Conservation (phyloP, 1,140 invertebrate species). For the Penaeus chinensis region DNA sequence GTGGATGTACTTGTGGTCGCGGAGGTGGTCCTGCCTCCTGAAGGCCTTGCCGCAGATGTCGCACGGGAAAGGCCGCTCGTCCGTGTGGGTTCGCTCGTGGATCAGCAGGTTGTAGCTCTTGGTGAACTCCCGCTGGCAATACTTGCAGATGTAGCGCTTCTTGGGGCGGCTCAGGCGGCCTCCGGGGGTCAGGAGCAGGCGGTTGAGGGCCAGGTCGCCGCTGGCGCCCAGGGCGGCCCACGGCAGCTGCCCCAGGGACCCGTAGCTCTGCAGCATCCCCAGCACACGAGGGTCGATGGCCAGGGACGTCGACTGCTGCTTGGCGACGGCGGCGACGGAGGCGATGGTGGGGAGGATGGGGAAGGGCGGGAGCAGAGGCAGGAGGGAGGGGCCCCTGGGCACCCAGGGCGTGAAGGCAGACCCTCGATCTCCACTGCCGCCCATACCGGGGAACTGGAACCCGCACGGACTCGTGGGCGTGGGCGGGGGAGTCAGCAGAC, state of each 20-base stretch:
- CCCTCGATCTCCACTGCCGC: conserved; percentile 36
- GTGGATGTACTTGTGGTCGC: conserved; percentile 97
- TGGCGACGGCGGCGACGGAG: conserved; percentile 46
- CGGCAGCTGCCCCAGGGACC: conserved; percentile 43
- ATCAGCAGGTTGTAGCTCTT: conserved; percentile 99
- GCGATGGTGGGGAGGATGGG: conserved; percentile 45
- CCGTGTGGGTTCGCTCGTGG: conserved; percentile 97
- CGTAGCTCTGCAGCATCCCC: conserved; percentile 35
- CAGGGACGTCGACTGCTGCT: not conserved
- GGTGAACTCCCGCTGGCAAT: conserved; percentile 96
- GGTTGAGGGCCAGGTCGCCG: conserved; percentile 50
- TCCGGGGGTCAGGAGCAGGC: conserved; percentile 46
- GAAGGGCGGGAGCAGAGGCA: conserved; percentile 49
- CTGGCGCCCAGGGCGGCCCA: conserved; percentile 49
- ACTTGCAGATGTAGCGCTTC: conserved; percentile 98
- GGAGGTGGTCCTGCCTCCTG: conserved; percentile 94
- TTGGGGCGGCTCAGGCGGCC: conserved; percentile 50
- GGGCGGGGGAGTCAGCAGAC: conserved; percentile 53
- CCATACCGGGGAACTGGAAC: conserved; percentile 52
- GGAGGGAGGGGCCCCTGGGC: conserved; percentile 44
- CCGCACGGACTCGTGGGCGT: conserved; percentile 53
- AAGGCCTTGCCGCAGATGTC: conserved; percentile 99
- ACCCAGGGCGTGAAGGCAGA: conserved; percentile 54
- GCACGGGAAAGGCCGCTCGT: conserved; percentile 97
- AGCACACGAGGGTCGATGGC: conserved; percentile 74